Evolutionary conservation across 2,888 invertebrate genomes (phyloP).

Genomic region (Urechis unicinctus): DNA sequence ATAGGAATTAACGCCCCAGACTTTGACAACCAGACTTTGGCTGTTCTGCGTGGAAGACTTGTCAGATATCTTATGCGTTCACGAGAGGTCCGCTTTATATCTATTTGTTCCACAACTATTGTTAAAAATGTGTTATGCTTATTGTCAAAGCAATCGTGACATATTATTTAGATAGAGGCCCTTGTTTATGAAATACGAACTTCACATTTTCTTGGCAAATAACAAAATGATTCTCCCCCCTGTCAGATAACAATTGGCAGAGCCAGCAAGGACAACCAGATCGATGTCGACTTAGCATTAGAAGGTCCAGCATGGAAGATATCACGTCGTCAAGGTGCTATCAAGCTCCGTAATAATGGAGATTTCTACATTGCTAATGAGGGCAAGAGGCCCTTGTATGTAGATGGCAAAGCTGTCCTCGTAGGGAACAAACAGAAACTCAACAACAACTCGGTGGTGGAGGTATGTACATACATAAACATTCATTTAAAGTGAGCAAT

Average conservation of each 20-base stretch:
- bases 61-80: conserved; percentile 93
- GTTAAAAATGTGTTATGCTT: too few species aligned
- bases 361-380: conserved; percentile 93
- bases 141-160: too few species aligned
- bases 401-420: conserved; percentile 85
- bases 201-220: too few species aligned
- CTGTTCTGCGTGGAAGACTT: conserved; percentile 81
- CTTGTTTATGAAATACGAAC: too few species aligned
- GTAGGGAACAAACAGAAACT: conserved; percentile 83
- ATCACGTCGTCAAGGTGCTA: conserved; percentile 82
- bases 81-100: too few species aligned
- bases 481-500: too few species aligned
- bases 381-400: conserved; percentile 87
- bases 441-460: conserved; percentile 88
- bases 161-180: too few species aligned
- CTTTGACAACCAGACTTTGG: conserved; percentile 87
- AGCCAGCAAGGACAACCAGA: conserved; percentile 76
- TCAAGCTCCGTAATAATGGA: conserved; percentile 81
- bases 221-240: too few species aligned
- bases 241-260: conserved; percentile 84
- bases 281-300: conserved; percentile 86
- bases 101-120: too few species aligned
- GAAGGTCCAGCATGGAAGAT: conserved; percentile 89
- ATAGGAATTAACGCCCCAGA: conserved; percentile 75
- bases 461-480: conserved; percentile 64